Evolutionary conservation across 2,797 vertebrate genomes (phyloP).

Genomic region (Pyrrhura leucotis): DNA sequence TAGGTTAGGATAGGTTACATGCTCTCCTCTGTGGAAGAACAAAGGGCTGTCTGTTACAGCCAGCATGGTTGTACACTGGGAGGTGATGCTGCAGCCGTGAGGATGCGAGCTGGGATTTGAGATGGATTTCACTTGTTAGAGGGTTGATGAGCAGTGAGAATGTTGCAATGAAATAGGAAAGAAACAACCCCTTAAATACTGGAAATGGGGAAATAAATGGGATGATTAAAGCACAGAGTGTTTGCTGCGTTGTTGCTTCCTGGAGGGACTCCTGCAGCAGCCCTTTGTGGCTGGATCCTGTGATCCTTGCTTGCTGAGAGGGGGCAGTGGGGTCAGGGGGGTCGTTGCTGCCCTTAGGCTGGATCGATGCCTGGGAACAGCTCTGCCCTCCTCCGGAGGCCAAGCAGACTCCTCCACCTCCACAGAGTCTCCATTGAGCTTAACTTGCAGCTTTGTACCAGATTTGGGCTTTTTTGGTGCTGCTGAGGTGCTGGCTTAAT

Average conservation of each 20-base stretch:
- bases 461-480: not conserved
- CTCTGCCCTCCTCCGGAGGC: not conserved
- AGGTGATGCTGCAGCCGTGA: not conserved
- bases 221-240: not conserved
- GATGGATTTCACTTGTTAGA: not conserved
- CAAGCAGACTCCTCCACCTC: not conserved
- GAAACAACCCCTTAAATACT: not conserved
- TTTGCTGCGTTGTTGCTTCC: not conserved
- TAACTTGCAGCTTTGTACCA: not conserved
- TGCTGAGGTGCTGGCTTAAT: not conserved
- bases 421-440: not conserved
- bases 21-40: not conserved
- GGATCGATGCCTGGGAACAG: not conserved
- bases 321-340: not conserved
- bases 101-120: not conserved
- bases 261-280: not conserved
- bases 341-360: not conserved
- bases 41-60: not conserved
- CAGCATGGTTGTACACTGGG: not conserved
- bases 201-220: not conserved
- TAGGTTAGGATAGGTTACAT: not conserved
- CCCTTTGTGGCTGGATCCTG: not conserved
- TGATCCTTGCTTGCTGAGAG: not conserved
- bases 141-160: not conserved
- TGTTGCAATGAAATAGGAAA: accelerated